Evolutionary conservation across 1,140 invertebrate genomes (phyloP), one percentile per base, ranked within the genome.

Genomic region (Euwallacea similis): DNA sequence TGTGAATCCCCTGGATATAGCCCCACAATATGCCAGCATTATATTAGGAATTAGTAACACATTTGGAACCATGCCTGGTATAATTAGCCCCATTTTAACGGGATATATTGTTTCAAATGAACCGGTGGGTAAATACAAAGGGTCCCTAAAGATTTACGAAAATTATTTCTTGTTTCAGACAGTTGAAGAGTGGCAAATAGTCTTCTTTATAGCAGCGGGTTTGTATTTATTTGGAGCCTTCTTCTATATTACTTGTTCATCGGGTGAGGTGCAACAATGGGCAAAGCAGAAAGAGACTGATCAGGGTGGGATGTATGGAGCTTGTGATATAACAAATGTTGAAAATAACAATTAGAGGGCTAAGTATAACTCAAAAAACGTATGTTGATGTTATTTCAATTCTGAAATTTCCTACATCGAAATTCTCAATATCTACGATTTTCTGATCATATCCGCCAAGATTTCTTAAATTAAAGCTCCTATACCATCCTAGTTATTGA

Each of bases 31-130:
- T 80, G 90, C 91, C 0, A 90, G 90, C 76, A 88, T 93, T 2
- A 79, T 95, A 41, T 93, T 95, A 92, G 94, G 94, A 2, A 85
- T 96, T 21, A 91, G 92, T 2, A 96, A 96, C 81, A 95, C 93
- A 0, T 85, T 96, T 75, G 93, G 92, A 0, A 96, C 94, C 0
- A 80, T 97, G 71, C 93, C 94, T 46, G 94, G 94, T 21, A 94
- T 96, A 72, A 81, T 96, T 7, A 93, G 91, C 81, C 94, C 94
- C 0, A 84, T 88, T 7, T 80, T 96, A 10, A 91, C 92, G 2
- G 92, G 93, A 21, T 86, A 87, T 63, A 88, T 96, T 55, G 91
- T 94, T 2, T 84, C 86, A 73, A 83, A 91, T 74, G 83, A 91
- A 7, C 87, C 88, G 81, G 90, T 91, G 82, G 72, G 64, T 66